Percentiles rank a stretch among this genome's conserved stretches.
These are phyloP conservation scores for Cydia amplana DNA, from an alignment of 1,140 invertebrate genomes.

Conservation along the genomic window DNA sequence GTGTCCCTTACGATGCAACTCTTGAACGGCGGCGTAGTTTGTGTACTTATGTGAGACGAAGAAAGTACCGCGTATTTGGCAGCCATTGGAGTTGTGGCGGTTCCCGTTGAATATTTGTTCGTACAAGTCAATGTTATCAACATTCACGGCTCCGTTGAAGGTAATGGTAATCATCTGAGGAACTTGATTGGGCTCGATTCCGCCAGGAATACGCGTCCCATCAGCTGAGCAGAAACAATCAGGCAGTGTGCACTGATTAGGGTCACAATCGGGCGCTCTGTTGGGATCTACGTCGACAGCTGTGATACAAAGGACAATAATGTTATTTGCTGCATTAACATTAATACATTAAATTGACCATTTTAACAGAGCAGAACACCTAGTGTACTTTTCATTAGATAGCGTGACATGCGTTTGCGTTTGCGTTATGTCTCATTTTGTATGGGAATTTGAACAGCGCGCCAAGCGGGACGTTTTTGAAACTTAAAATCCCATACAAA, in stretches of 20 bases:
- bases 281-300: conserved; percentile 92
- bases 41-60: conserved; percentile 98
- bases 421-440: too few species aligned
- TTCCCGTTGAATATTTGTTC: conserved; percentile 93
- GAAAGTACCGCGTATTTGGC: conserved; percentile 95
- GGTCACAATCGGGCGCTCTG: conserved; percentile 93
- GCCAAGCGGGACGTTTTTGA: too few species aligned
- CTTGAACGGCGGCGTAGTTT: conserved; percentile 96
- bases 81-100: conserved; percentile 94
- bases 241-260: conserved; percentile 91
- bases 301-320: conserved; percentile 67
- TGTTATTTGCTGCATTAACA: conserved; percentile 12
- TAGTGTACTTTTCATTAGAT: too few species aligned
- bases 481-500: too few species aligned
- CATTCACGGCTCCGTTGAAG: conserved; percentile 96
- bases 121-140: conserved; percentile 95
- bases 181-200: conserved; percentile 89
- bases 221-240: conserved; percentile 97
- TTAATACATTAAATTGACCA: too few species aligned
- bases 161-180: conserved; percentile 97
- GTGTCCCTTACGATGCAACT: conserved; percentile 94
- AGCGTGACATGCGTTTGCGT: too few species aligned
- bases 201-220: conserved; percentile 92
- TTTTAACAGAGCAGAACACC: too few species aligned
- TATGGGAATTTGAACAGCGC: too few species aligned